phyloP scores from a whole-genome alignment of 53 echinoderm and acorn worm genomes.

The Apostichopus leukothele region DNA sequence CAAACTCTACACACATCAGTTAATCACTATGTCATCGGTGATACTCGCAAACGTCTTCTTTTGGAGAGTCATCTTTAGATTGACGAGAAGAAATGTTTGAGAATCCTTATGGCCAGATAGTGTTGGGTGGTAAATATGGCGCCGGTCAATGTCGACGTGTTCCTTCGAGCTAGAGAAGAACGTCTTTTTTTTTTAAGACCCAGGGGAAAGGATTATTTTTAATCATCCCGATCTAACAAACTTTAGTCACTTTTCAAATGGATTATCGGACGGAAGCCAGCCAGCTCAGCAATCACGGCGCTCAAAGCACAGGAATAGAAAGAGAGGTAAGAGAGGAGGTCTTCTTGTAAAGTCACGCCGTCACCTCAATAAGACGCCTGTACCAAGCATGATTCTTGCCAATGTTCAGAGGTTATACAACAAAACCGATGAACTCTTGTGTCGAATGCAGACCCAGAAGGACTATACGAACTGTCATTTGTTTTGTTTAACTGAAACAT shows the following conservation, averaged over 20 bases:
- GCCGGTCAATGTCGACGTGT: slow-evolving; percentile 33
- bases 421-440: slow-evolving; percentile 46
- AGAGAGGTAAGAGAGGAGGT: slow-evolving; percentile 41
- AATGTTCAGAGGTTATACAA: slow-evolving; percentile 28
- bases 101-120: too few relatives aligned
- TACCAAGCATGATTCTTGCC: slow-evolving; percentile 47
- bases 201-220: background rate
- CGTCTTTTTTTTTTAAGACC: background rate
- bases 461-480: background rate
- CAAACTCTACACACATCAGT: too few relatives aligned
- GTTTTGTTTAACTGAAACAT: background rate
- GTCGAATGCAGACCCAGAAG: slow-evolving; percentile 28
- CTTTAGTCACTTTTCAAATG: background rate
- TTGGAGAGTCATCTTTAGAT: too few relatives aligned
- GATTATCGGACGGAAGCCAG: background rate
- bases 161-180: slow-evolving; percentile 26
- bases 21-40: too few relatives aligned
- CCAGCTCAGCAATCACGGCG: background rate
- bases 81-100: too few relatives aligned
- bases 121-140: background rate
- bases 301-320: background rate
- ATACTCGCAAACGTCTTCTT: too few relatives aligned
- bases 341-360: slow-evolving; percentile 22
- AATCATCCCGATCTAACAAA: background rate
- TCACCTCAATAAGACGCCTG: background rate